Conservation (phyloP, 2,888 invertebrate genomes). For the Elgonia sp. region DNA sequence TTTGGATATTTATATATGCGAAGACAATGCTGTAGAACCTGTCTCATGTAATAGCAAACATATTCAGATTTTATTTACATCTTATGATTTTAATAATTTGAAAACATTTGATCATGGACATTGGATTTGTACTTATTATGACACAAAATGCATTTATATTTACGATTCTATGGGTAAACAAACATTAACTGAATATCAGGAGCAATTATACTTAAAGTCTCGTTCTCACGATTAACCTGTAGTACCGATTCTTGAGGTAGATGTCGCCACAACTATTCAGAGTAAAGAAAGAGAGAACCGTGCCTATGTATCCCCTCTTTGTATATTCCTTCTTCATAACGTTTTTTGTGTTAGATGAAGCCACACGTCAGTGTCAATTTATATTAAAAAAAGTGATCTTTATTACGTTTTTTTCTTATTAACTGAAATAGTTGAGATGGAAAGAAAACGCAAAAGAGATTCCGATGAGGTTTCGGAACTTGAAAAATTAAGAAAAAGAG, state of each 20-base stretch:
- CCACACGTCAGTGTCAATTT: constrained; percentile 31
- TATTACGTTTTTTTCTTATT: not conserved
- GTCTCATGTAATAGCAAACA: constrained; percentile 36
- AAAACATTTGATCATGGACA: constrained; percentile 39
- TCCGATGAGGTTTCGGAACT: too few relatives aligned
- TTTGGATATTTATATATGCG: constrained; percentile 9
- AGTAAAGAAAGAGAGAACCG: constrained; percentile 19
- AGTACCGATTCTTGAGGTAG: constrained; percentile 48
- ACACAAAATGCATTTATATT: constrained; percentile 47
- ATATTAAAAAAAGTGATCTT: not conserved
- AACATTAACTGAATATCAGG: constrained; percentile 8
- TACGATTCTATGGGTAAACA: constrained; percentile 50
- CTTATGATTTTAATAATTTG: constrained; percentile 8
- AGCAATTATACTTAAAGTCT: not conserved
- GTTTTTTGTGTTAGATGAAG: constrained; percentile 47
- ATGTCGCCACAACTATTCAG: constrained; percentile 43
- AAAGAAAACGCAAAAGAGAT: not conserved
- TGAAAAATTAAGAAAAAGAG: too few relatives aligned
- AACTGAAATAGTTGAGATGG: not conserved
- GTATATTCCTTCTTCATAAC: constrained; percentile 19
- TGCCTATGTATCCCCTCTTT: too few relatives aligned
- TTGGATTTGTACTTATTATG: constrained; percentile 60
- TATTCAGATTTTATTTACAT: constrained; percentile 54
- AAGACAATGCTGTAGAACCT: constrained; percentile 9
- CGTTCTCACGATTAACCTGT: constrained; percentile 36